Evolutionary conservation across 2,113 vertebrate genomes (phyloP).

Genomic region (Emydocephalus ijimae): DNA sequence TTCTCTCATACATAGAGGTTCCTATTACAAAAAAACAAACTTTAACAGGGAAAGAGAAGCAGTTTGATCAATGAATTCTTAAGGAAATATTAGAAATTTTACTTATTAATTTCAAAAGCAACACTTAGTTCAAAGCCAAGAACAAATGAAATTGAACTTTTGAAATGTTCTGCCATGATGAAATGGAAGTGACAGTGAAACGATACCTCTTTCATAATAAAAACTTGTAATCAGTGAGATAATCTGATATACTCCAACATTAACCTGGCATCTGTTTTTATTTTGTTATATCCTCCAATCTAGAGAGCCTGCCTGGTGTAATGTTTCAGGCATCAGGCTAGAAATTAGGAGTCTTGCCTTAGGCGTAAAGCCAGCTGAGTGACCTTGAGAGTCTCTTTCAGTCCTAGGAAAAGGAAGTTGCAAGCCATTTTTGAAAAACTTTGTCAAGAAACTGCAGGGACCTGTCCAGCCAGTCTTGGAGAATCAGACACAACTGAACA

Average conservation of each 20-base stretch:
- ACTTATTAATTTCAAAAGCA: not conserved
- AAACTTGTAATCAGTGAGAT: not conserved
- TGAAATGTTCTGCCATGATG: not conserved
- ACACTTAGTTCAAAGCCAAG: not conserved
- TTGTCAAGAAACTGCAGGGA: not conserved
- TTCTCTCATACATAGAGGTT: not conserved
- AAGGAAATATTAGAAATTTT: not conserved
- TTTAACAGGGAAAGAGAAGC: not conserved
- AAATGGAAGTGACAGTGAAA: not conserved
- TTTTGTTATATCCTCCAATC: not conserved
- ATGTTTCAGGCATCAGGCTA: not conserved
- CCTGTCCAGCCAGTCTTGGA: not conserved
- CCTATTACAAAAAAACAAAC: not conserved
- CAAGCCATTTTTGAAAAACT: not conserved
- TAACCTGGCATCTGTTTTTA: not conserved
- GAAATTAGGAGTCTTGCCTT: not conserved
- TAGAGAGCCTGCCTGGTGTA: not conserved
- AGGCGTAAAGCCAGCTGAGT: not conserved
- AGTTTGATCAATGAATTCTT: not conserved
- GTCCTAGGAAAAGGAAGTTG: not conserved
- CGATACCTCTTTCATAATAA: not conserved
- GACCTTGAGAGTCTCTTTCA: not conserved
- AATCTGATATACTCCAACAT: not conserved
- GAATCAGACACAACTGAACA: not conserved
- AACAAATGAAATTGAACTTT: not conserved